Conservation (phyloP, 2,888 invertebrate species). For the Cryptocheilus praepositus region DNA sequence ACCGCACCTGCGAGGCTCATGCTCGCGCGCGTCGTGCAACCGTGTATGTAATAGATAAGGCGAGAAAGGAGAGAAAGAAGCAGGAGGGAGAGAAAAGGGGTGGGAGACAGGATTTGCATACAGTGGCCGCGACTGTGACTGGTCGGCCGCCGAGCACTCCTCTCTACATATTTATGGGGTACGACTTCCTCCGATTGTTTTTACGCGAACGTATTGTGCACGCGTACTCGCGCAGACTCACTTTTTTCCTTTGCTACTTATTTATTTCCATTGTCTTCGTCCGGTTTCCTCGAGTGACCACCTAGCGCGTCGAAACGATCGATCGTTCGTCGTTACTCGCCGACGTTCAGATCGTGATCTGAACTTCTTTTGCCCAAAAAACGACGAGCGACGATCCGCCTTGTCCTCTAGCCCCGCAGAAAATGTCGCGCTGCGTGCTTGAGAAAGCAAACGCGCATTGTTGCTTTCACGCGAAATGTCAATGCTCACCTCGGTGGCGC, state of each 20-base stretch:
- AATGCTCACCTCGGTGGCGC: too few species aligned
- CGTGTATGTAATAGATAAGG: slow-evolving; percentile 8
- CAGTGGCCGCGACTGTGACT: slow-evolving; percentile 50
- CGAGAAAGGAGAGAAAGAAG: slow-evolving; percentile 16
- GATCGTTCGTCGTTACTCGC: too few species aligned
- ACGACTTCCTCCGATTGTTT: slow-evolving; percentile 72
- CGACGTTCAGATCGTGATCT: too few species aligned
- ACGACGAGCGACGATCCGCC: too few species aligned
- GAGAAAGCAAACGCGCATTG: too few species aligned
- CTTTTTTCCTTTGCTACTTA: slow-evolving; percentile 9
- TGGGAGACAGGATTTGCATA: slow-evolving; percentile 54
- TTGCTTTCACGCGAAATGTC: too few species aligned
- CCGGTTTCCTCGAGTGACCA: slow-evolving; percentile 1
- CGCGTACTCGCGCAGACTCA: slow-evolving; percentile 5
- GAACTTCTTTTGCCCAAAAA: too few species aligned
- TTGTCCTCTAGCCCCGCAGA: too few species aligned
- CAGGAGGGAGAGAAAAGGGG: slow-evolving; percentile 21
- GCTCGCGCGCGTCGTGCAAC: too few species aligned
- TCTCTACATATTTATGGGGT: slow-evolving; percentile 68
- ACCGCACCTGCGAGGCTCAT: slow-evolving; percentile 21
- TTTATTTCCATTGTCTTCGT: not conserved
- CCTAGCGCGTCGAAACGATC: too few species aligned
- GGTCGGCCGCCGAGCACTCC: slow-evolving; percentile 22
- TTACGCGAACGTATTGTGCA: slow-evolving; percentile 32
- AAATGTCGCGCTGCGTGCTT: too few species aligned